Base-by-base conservation (phyloP, 2,888 invertebrate genomes). In the Thymelicus lineola region DNA sequence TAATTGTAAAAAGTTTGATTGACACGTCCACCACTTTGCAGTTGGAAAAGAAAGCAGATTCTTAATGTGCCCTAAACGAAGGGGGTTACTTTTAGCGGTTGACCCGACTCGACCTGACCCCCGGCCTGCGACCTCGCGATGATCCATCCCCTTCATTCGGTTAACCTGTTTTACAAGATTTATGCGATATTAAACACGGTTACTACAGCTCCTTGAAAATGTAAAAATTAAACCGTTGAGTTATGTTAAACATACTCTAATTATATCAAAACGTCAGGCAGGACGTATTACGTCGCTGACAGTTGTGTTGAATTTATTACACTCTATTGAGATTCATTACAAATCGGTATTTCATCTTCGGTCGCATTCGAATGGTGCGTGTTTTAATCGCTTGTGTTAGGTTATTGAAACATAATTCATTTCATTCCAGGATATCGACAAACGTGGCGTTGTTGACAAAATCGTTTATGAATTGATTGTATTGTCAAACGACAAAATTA, bases 71-170 rank as follows among this genome's bases (percentile, higher is more conserved):
- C 81, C 82, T 82, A 82, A 80, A 77, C 77, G 81, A 82, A 81
- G 82, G 69, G 86, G 86, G 86, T 89, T 86, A 87, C 86, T 89
- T 85, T 85, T 82, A 83, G 80, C 80, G 82, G 80, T 79, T 80
- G 86, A 82, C 87, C 86, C 85, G 80, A 75, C 80, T 75, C 82
- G 85, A 85, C 86, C 87, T 86, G 88, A 88, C 89, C 90, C 90
- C 85, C 80, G 80, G 81, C 85, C 87, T 85, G 79, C 89, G 90
- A 89, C 91, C 91, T 85, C 86, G 76, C 86, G 82, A 86, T 87
- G 85, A 86, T 87, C 85, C 85, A 82, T 80, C 83, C 88, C 89
- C 85, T 87, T 88, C 86, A 84, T 85, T 86, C 84, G 80, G 81
- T 83, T 85, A 90, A 90, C 90, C 88, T 87, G 90, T 89, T 89